Base-by-base conservation (phyloP, 2,797 vertebrate species). In the Cottoperca gobio region DNA sequence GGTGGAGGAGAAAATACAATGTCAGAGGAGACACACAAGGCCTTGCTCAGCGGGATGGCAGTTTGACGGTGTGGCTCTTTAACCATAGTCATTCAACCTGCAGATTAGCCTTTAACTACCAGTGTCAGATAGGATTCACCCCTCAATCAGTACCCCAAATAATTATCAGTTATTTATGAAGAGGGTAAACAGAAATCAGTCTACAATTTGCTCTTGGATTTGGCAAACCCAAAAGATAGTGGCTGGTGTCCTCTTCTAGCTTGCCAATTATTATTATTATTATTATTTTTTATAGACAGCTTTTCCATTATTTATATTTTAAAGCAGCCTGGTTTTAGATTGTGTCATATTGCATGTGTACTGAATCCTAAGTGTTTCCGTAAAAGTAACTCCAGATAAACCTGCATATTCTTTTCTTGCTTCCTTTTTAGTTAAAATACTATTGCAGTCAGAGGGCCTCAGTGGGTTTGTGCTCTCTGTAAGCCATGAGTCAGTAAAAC, bases 21-120 rank as follows among this genome's bases (percentile, higher is more conserved):
- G 40, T 72, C 67, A 55, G 6, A 37, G 42, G 35, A 67, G 45
- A 31, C 23, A n/a, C 39, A 37, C 14, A 19, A 5, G 3, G 23
- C 6, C 31, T 31, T 26, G 35, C 50, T 62, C 31, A 64, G 55
- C 2, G 7, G 57, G 24, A 67, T 63, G 39, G 54, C n/a, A 21
- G 23, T 52, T 68, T 40, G 33, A 60, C 5, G 7, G 26, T 76
- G 61, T 64, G 23, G 66, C 40, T 70, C 63, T 73, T 55, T 73
- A 89, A 91, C 79, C 42, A 91, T 73, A 84, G 88, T 87, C 70
- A 67, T 86, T 85, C 26, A 76, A 55, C 57, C 60, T 78, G 65
- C 43, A 74, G 83, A 88, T 90, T 87, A 91, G 73, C 69, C 78
- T 86, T 81, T 91, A 94, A 92, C 81, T 80, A 88, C 77, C 67